A percentile compares a stretch with the other conserved stretches of the same genome.
phyloP scores from a whole-genome alignment of 2,113 vertebrate genomes.

The Gobio gobio region DNA sequence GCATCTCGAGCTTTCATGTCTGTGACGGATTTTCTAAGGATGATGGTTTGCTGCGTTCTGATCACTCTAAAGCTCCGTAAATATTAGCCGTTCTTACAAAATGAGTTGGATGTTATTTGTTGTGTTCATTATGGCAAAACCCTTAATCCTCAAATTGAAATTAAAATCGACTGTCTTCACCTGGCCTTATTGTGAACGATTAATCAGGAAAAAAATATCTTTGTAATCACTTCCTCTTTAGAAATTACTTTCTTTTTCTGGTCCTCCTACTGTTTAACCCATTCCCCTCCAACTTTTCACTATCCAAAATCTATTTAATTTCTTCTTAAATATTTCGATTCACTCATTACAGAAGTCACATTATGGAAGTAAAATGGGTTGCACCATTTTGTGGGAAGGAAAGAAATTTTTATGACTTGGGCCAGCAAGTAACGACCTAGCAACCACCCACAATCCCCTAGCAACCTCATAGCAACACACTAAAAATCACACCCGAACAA shows the following conservation, averaged over 20 bases:
- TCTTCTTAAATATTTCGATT: not conserved
- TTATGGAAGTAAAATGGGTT: not conserved
- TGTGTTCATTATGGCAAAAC: not conserved
- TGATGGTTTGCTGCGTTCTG: constrained; percentile 2
- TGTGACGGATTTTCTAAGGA: not conserved
- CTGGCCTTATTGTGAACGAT: too few species aligned
- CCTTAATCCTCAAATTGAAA: not conserved
- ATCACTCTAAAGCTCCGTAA: constrained; percentile 46
- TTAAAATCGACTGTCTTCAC: too few species aligned
- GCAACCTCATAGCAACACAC: not conserved
- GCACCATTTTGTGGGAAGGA: not conserved
- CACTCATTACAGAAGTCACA: not conserved
- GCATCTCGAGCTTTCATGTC: constrained; percentile 37
- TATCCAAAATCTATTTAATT: not conserved
- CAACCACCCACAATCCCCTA: not conserved
- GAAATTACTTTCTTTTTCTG: not conserved
- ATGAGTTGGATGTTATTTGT: not conserved
- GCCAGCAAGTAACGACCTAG: too few species aligned
- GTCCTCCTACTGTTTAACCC: not conserved
- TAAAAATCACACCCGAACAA: not conserved
- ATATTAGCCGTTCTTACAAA: not conserved
- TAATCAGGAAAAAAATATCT: not conserved
- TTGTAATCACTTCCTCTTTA: not conserved
- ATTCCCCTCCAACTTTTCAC: not conserved
- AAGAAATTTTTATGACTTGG: not conserved